Percentiles rank a stretch among this genome's conserved stretches.
These are phyloP conservation scores for Lepidocyrtinus sp. DNA, from an alignment of 2,888 invertebrate genomes.

Conservation along the genomic window DNA sequence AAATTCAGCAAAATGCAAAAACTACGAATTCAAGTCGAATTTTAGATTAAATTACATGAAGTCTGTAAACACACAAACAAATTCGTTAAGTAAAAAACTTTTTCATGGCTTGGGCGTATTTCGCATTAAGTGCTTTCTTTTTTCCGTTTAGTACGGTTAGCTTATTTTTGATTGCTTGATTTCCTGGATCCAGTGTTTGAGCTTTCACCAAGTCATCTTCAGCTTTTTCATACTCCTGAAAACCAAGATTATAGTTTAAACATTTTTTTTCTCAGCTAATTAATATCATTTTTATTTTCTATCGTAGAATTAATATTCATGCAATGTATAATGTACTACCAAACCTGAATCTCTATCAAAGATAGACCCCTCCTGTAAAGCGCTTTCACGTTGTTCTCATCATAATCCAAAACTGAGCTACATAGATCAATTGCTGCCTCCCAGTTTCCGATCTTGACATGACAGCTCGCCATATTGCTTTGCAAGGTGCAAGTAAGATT, in stretches of 20 bases:
- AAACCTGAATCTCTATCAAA: slow-evolving; percentile 71
- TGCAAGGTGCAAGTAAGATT: slow-evolving; percentile 80
- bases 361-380: slow-evolving; percentile 75
- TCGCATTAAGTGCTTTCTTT: slow-evolving; percentile 77
- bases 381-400: slow-evolving; percentile 74
- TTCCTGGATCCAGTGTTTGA: slow-evolving; percentile 78
- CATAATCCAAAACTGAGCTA: slow-evolving; percentile 73
- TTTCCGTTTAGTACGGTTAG: slow-evolving; percentile 76
- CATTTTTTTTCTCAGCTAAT: too few species aligned
- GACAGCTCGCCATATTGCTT: slow-evolving; percentile 88
- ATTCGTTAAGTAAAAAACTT: slow-evolving; percentile 71
- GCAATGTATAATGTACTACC: background rate
- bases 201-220: slow-evolving; percentile 79
- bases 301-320: background rate
- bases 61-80: too few species aligned
- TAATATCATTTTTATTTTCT: too few species aligned
- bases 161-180: slow-evolving; percentile 78
- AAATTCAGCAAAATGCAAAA: too few species aligned
- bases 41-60: too few species aligned
- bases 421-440: slow-evolving; percentile 79
- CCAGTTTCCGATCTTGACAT: slow-evolving; percentile 80
- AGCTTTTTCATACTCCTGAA: slow-evolving; percentile 71
- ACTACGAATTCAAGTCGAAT: too few species aligned
- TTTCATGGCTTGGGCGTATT: slow-evolving; percentile 77
- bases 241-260: background rate